A percentile compares a stretch with the other conserved stretches of the same genome.
phyloP scores from a whole-genome alignment of 2,888 invertebrate genomes.

The Hirtodrosophila duncani region DNA sequence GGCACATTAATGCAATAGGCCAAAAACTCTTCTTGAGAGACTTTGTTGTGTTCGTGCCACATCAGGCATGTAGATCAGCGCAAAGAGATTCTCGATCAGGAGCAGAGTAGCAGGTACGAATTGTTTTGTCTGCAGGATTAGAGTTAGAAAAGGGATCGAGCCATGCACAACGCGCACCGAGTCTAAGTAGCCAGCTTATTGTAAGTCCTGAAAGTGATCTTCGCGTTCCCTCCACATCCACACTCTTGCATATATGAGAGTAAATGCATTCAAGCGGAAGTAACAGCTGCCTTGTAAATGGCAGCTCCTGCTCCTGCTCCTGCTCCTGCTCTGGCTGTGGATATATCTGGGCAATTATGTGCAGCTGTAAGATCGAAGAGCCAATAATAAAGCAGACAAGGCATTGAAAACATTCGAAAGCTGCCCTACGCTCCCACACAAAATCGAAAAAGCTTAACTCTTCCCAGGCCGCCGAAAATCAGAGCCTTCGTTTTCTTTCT shows the following conservation, averaged over 20 bases:
- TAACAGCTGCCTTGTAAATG: conserved; percentile 60
- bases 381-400: conserved; percentile 5
- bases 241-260: no score
- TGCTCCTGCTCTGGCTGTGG: background rate
- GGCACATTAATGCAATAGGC: conserved; percentile 60
- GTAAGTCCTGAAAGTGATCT: no score
- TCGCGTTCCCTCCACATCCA: no score
- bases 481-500: conserved; percentile 3
- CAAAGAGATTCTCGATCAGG: conserved; percentile 21
- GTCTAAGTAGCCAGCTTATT: conserved; percentile 46
- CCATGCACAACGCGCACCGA: conserved; percentile 16
- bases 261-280: conserved; percentile 52
- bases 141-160: conserved; percentile 45
- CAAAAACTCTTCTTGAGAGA: conserved; percentile 18
- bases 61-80: conserved; percentile 38
- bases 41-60: conserved; percentile 10
- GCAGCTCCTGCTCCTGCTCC: conserved; percentile 17
- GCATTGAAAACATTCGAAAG: conserved; percentile 48
- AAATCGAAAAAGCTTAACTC: conserved; percentile 29
- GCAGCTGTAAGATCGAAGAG: conserved; percentile 60
- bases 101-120: conserved; percentile 44
- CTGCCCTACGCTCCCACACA: conserved; percentile 70
- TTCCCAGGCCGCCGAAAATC: no score
- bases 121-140: conserved; percentile 50
- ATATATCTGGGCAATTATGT: conserved; percentile 42